Base-by-base conservation (phyloP, 1,140 invertebrate species). In the Potamilus streckersoni region DNA sequence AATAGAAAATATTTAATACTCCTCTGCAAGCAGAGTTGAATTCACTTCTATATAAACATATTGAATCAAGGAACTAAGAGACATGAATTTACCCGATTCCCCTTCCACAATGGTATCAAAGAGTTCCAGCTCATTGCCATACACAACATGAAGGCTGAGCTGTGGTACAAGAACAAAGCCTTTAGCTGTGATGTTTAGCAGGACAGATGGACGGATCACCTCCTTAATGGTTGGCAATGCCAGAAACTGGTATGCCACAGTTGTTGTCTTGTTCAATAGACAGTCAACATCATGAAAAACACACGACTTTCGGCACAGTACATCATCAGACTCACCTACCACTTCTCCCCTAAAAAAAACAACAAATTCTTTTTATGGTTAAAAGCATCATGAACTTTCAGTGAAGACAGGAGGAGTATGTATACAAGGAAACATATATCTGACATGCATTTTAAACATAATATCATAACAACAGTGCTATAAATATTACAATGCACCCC, bases 201-300 rank as follows among this genome's bases (percentile, higher is more conserved):
- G 71, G 17, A 76, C 81, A 19, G 83, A 61, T 6, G 87, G 85
- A 11, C 70, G 20, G 4, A 56, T 55, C 19, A 89, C 68, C 16
- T 78, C 80, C 3, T 82, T 71, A 14, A 90, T 67, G 17, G 85
- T 76, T 1, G 89, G 89, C 61, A 90, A 73, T 0, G 85, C 74
- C 8, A 90, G 71, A 58, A 84, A 87, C 75, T 91, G 88, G 79
- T 84, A 89, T 0, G 85, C 85, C 20, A 91, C 80, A 13, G 87
- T 87, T 20, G 84, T 84, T 2, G 89, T 90, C 59, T 85, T 86
- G 76, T 90, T 89, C 59, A 83, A 69, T 16, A 85, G 69, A 75
- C 90, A 90, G 2, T 64, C 73, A 27, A 80, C 76, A 73, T 90
- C 86, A n/a, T 75, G 69, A 3, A 64, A 49, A 11, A 59, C 58